Base-by-base conservation (phyloP, 2,888 invertebrate species). In the Griposia aprilina region DNA sequence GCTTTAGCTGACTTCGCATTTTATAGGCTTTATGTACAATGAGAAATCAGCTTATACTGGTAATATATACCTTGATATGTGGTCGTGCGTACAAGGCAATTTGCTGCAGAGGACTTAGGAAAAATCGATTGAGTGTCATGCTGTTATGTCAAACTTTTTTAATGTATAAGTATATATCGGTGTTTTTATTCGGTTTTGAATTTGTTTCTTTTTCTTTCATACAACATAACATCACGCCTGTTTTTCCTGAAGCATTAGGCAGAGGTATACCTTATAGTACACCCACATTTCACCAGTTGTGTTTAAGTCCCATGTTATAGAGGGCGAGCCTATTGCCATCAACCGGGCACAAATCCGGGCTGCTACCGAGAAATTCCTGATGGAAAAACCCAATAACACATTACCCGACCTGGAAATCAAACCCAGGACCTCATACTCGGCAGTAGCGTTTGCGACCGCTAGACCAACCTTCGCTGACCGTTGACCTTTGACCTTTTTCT, bases 31-130 rank as follows among this genome's bases (percentile, higher is more conserved):
- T 41, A 4, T 7, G 41, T 41, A 41, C 41, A 41, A 41, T 4
- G 41, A 41, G 41, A 41, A 41, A 5, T 5, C 41, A 41, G 41
- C 41, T 41, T 36, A 36, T 36, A 36, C 36, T 36, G 5, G 36
- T 36, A 3, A 36, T 36, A 5, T 36, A 36, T 36, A 36, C 3
- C 36, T 36, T 36, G 36, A 36, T 41, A 41, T 41, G 41, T 41
- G 4, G 41, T 41, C 5, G 41, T 41, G 41, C 41, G 41, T 41
- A 41, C 59, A 66, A 69, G 65, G 78, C 78, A 68, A 81, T 80
- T 78, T 80, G 67, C 81, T 78, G 70, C 65, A 52, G 50, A 72
- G 75, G 52, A 48, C 52, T 81, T 82, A 59, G 52, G 59, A 60
- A 62, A 76, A 67, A 80, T 76, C 70, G 50, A 76, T 82, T 15